Percentiles rank a stretch among this genome's conserved stretches.
These are phyloP conservation scores for Caenorhabditis sinica DNA, from an alignment of 2,888 invertebrate species.

Conservation along the genomic window DNA sequence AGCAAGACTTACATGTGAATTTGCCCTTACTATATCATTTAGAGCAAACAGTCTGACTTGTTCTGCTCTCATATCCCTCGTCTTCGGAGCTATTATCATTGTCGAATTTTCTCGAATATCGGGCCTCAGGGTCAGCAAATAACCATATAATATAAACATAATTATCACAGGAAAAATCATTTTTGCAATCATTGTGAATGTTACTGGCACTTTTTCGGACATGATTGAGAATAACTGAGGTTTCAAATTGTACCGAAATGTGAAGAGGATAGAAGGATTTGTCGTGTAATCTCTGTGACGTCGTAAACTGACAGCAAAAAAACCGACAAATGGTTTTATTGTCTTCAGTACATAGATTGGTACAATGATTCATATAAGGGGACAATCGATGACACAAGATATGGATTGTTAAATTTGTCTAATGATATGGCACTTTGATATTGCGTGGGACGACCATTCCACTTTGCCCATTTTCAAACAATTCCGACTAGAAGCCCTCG, in stretches of 20 bases:
- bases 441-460: neutral
- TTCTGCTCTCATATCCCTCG: conserved; percentile 44
- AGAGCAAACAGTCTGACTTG: conserved; percentile 44
- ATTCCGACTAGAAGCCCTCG: conserved; percentile 58
- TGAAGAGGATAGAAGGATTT: conserved; percentile 38
- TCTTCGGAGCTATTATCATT: conserved; percentile 13
- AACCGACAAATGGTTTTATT: conserved; percentile 30
- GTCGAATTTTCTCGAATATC: conserved; percentile 16
- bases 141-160: conserved; percentile 30
- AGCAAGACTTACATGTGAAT: conserved; percentile 3
- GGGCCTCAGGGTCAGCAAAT: conserved; percentile 14
- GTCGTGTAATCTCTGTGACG: conserved; percentile 42
- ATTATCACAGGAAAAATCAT: conserved; percentile 13
- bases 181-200: conserved; percentile 22
- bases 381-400: conserved; percentile 26
- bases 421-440: conserved; percentile 8
- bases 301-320: conserved; percentile 1
- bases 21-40: conserved; percentile 49
- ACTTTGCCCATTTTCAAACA: neutral
- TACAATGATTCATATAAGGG: conserved; percentile 11
- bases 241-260: conserved; percentile 16
- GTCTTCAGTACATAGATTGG: neutral
- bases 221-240: conserved; percentile 44
- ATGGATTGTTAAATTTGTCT: neutral
- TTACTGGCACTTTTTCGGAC: conserved; percentile 17